phyloP scores from a whole-genome alignment of 2,113 vertebrate species.

The Corvus hawaiiensis region DNA sequence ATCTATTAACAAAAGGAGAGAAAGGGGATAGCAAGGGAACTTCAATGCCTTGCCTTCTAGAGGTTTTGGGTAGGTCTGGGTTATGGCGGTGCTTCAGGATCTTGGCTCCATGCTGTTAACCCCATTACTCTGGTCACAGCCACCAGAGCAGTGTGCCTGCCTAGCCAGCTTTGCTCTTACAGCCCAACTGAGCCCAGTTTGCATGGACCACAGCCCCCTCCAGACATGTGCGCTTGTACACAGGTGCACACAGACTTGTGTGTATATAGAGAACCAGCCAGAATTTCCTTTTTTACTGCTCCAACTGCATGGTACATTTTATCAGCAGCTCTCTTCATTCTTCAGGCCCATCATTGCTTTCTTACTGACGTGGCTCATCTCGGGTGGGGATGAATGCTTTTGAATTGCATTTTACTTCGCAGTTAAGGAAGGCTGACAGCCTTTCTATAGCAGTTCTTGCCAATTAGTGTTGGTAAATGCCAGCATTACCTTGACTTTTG shows the following conservation, averaged over 20 bases:
- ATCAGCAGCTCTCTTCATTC: not conserved
- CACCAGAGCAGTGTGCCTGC: not conserved
- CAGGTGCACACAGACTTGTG: fast-evolving
- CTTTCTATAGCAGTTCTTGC: not conserved
- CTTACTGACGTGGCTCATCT: not conserved
- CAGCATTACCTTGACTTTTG: not conserved
- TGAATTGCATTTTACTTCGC: not conserved
- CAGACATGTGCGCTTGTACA: not conserved
- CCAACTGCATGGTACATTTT: not conserved
- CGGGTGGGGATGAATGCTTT: not conserved
- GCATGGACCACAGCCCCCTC: not conserved
- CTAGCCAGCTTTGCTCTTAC: not conserved
- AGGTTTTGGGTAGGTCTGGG: not conserved
- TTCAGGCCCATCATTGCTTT: not conserved
- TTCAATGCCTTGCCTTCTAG: not conserved
- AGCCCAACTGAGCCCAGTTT: not conserved
- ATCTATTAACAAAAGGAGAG: not conserved
- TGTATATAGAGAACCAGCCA: not conserved
- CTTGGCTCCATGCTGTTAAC: not conserved
- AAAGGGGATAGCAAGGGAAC: not conserved
- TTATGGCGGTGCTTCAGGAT: not conserved
- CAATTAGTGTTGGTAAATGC: not conserved
- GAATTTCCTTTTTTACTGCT: not conserved
- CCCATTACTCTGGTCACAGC: not conserved
- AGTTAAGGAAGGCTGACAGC: not conserved